Evolutionary conservation across 2,113 vertebrate genomes (phyloP).

Genomic region (Anolis sagrei): DNA sequence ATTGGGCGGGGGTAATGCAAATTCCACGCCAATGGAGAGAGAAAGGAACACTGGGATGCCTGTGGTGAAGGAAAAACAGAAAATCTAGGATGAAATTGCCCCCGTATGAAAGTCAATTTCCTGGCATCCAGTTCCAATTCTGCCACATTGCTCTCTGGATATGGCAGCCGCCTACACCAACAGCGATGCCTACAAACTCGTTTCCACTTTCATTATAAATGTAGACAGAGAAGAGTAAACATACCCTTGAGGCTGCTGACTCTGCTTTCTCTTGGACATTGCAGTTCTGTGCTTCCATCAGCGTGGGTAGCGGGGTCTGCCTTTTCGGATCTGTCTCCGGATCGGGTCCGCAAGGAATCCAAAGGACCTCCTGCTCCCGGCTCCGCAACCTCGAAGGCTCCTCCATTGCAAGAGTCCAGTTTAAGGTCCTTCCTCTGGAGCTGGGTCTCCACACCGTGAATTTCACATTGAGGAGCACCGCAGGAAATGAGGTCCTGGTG

Average conservation of each 20-base stretch:
- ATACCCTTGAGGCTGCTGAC: not conserved
- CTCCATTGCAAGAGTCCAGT: slow-evolving; percentile 71
- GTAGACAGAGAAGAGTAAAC: too few relatives aligned
- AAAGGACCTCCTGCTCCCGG: slow-evolving; percentile 2
- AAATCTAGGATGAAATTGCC: too few relatives aligned
- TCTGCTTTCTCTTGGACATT: not conserved
- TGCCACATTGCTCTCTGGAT: too few relatives aligned
- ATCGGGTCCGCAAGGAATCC: accelerated
- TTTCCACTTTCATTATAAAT: too few relatives aligned
- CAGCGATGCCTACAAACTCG: too few relatives aligned
- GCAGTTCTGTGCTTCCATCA: slow-evolving; percentile 86
- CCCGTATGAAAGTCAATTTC: too few relatives aligned
- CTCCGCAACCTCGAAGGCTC: slow-evolving; percentile 40
- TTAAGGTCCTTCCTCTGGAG: slow-evolving; percentile 86
- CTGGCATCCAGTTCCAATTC: too few relatives aligned
- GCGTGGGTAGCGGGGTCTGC: slow-evolving; percentile 80
- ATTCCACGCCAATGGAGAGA: too few relatives aligned
- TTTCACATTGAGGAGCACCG: slow-evolving; percentile 77
- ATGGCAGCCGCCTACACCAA: too few relatives aligned
- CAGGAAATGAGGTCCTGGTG: slow-evolving; percentile 74
- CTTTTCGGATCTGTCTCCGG: slow-evolving; percentile 63
- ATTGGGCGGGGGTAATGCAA: too few relatives aligned
- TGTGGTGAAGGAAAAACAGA: too few relatives aligned
- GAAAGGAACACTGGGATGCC: too few relatives aligned
- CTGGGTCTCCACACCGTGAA: slow-evolving; percentile 84